These are phyloP conservation scores for Brachylomia viminalis DNA, from an alignment of 2,888 invertebrate genomes.

Conservation along the genomic window DNA sequence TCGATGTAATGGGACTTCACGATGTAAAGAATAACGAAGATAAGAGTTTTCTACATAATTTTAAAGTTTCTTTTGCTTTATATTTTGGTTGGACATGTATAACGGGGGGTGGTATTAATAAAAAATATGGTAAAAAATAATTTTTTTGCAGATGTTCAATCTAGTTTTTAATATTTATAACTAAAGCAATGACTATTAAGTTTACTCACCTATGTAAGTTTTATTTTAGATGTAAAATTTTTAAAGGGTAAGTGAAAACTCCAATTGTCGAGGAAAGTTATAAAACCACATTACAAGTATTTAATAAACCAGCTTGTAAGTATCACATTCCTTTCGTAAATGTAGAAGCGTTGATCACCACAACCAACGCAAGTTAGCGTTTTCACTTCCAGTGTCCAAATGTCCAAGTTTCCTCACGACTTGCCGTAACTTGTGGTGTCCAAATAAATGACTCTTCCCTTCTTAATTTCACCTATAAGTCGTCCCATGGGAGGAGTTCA, in stretches of 20 bases:
- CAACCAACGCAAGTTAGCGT: neutral
- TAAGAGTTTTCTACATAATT: constrained; percentile 32
- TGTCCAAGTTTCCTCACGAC: neutral
- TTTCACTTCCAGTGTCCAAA: neutral
- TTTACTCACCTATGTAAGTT: neutral
- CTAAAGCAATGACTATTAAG: neutral
- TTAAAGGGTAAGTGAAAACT: neutral
- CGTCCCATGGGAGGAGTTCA: constrained; percentile 18
- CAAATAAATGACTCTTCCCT: constrained; percentile 21
- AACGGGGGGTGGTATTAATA: no score
- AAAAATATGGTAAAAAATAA: neutral
- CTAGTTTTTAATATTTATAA: neutral
- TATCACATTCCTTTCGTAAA: neutral
- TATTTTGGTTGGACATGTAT: neutral
- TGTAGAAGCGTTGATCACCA: neutral
- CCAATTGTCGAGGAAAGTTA: neutral
- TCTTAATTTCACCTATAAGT: constrained; percentile 48
- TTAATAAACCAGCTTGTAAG: neutral
- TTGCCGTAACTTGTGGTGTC: constrained; percentile 22
- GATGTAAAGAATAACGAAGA: constrained; percentile 15
- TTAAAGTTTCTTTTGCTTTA: constrained; percentile 13
- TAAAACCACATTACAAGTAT: neutral
- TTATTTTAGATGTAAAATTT: neutral
- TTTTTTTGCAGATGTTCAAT: neutral
- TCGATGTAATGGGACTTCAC: constrained; percentile 30